Evolutionary conservation across 2,113 vertebrate genomes (phyloP).

Genomic region (Eonycteris spelaea): DNA sequence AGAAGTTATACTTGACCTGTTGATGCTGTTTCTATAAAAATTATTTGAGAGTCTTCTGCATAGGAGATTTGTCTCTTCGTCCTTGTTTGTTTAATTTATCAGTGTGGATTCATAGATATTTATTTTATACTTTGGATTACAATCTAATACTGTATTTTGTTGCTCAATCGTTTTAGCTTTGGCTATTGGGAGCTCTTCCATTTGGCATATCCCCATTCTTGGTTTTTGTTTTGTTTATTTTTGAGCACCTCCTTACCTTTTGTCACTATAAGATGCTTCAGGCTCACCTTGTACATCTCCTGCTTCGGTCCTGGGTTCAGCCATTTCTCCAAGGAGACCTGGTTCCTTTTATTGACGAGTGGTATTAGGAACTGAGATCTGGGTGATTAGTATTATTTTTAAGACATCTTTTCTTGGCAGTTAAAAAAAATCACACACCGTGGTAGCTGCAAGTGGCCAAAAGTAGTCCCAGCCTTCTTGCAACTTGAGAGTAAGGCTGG

Average conservation of each 20-base stretch:
- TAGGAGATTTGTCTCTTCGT: neutral
- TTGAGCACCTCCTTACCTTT: neutral
- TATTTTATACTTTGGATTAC: neutral
- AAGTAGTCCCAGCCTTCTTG: neutral
- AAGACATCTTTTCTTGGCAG: neutral
- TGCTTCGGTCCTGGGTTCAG: neutral
- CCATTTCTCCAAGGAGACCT: neutral
- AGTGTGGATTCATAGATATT: neutral
- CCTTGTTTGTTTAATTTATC: neutral
- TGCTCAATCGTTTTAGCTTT: neutral
- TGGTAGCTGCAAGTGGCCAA: neutral
- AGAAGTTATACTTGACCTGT: neutral
- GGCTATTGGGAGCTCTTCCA: neutral
- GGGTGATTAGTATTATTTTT: slow-evolving; percentile 11
- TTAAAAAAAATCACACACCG: neutral
- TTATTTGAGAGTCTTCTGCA: neutral
- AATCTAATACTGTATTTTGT: neutral
- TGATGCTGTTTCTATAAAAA: neutral
- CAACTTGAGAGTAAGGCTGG: neutral
- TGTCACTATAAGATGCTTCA: neutral
- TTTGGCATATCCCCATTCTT: neutral
- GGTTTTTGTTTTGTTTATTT: neutral
- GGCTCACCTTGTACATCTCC: neutral
- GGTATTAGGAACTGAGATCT: neutral
- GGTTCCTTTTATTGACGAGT: neutral